Base-by-base conservation (phyloP, 2,113 vertebrate species). In the Prietella phreatophila region DNA sequence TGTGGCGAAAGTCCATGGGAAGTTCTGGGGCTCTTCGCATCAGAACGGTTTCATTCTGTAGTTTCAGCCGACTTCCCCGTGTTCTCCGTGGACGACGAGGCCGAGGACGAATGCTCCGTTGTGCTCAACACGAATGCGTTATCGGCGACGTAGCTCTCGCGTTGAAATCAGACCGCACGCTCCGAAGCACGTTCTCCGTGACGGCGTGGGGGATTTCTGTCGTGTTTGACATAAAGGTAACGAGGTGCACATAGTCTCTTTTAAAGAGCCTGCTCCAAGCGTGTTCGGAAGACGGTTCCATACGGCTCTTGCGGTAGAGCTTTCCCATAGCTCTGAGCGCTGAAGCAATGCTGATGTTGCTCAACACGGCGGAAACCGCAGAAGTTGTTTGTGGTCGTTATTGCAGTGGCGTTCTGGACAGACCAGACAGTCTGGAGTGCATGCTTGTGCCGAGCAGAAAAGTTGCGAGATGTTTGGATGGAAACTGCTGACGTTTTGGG, bases 1-100 rank as follows among this genome's bases (percentile, higher is more conserved):
- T 76, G 75, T n/a, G 15, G 2, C 60, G 85, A 90, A 90, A 85
- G 58, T 86, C 85, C 89, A 65, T 42, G 55, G 89, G 89, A 86
- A 86, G 47, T 90, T 86, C 80, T 81, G 4, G 36, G 79, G 30
- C 53, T 60, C 33, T 71, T 82, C 27, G 30, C 53, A 73, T 39
- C 63, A 42, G 17, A 50, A 82, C 19, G 5, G 78, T 81, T 71
- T 53, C 1, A 22, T 63, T 65, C 36, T 30, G 42, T 80, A 42
- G 50, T 69, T 83, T 73, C 80, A 30, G 20, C 2, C 30, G 55
- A 83, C 65, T 61, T 87, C 47, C 65, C 67, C 50, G 22, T 58
- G 22, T 22, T 82, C 61, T 81, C 7, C 17, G 17, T 3, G 50
- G 20, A 61, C 42, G 58, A 20, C 63, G 33, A 27, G 20, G 33